Conservation (phyloP, 2,888 invertebrate species). For the Schizaphis graminum region DNA sequence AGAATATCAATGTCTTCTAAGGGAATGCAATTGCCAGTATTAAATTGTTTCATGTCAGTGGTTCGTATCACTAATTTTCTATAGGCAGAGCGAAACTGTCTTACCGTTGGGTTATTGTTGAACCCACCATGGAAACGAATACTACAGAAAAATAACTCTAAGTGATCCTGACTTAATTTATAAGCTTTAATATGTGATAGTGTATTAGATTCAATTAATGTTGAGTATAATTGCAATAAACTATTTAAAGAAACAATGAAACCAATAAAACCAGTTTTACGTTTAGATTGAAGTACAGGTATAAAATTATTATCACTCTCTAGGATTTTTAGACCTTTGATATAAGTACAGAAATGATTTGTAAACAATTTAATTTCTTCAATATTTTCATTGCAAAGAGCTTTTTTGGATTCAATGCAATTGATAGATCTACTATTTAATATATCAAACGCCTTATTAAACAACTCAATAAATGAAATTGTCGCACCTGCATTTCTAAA, state of each 20-base stretch:
- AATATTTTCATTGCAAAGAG: not conserved
- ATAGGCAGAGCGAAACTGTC: not conserved
- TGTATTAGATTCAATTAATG: not conserved
- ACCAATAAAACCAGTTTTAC: slow-evolving; percentile 16
- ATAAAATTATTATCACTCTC: not conserved
- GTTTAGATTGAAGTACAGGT: not conserved
- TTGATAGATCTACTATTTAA: not conserved
- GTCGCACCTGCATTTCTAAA: not conserved
- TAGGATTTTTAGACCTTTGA: not conserved
- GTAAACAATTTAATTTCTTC: not conserved
- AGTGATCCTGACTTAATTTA: not conserved
- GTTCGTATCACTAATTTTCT: slow-evolving; percentile 1
- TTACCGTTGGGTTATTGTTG: not conserved
- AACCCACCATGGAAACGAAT: not conserved
- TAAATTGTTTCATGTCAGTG: not conserved
- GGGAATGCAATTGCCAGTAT: slow-evolving; percentile 28
- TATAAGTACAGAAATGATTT: not conserved
- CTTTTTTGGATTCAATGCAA: not conserved
- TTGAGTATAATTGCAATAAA: not conserved
- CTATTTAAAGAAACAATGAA: slow-evolving; percentile 2
- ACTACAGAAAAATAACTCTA: slow-evolving; percentile 7
- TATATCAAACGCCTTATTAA: not conserved
- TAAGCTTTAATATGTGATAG: not conserved
- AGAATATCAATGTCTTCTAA: slow-evolving; percentile 35
- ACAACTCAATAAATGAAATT: not conserved